phyloP scores from a whole-genome alignment of 2,888 invertebrate species.

The Parnassius orleans region DNA sequence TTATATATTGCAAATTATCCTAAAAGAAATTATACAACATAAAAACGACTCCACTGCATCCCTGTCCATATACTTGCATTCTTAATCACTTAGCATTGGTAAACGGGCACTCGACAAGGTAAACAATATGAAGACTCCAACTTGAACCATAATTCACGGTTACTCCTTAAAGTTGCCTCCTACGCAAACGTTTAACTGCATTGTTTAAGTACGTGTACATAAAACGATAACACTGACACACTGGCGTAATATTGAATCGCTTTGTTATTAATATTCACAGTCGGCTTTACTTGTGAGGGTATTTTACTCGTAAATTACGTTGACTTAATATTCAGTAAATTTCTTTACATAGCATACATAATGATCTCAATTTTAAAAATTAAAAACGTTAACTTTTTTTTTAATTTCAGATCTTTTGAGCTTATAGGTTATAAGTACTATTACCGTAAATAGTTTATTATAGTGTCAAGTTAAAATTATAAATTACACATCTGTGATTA shows the following conservation, averaged over 20 bases:
- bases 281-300: too few species aligned
- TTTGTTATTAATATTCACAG: slow-evolving; percentile 1
- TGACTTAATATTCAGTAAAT: too few species aligned
- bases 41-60: slow-evolving; percentile 41
- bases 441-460: too few species aligned
- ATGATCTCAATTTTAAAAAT: too few species aligned
- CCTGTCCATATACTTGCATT: slow-evolving; percentile 51
- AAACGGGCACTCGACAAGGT: slow-evolving; percentile 75
- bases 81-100: slow-evolving; percentile 80
- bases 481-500: too few species aligned
- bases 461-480: too few species aligned
- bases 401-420: too few species aligned
- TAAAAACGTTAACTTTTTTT: too few species aligned
- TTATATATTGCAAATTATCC: neutral
- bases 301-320: too few species aligned
- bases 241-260: slow-evolving; percentile 42
- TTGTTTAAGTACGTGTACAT: slow-evolving; percentile 44
- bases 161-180: slow-evolving; percentile 43
- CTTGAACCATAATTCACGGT: slow-evolving; percentile 75
- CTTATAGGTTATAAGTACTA: too few species aligned
- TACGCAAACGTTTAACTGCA: slow-evolving; percentile 55
- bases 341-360: too few species aligned
- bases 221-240: slow-evolving; percentile 53
- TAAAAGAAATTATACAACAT: slow-evolving; percentile 18
- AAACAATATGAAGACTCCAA: slow-evolving; percentile 79